Evolutionary conservation across 2,888 invertebrate species (phyloP), one percentile per base, ranked within the genome.

Genomic region (Brachynemurus nebulosus): DNA sequence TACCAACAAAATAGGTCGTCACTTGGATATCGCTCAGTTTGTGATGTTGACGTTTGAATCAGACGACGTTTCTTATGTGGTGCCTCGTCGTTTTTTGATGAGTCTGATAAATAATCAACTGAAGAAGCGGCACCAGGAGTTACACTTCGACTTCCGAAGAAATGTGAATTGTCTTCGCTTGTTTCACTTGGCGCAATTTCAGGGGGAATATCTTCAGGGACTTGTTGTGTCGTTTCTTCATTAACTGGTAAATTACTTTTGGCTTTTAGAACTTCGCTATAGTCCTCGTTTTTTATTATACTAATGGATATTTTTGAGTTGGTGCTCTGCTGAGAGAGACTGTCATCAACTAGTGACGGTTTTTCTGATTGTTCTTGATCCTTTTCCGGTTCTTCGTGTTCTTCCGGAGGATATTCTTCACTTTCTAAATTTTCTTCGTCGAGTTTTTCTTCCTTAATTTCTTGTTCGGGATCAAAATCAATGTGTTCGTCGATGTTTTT

Each of bases 1-100:
- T 44, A 37, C 44, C 44, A 44, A 27, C 44, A 44, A 27, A 44
- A 44, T 27, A 44, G 27, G 7, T 42, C 21, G 11, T 37, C 38
- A 27, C 37, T 37, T 17, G 18, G 37, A 37, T n/a, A 37, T 9
- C 19, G 19, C 20, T 37, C 37, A 3, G 4, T 5, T 16, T 37
- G 37, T 3, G 37, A 18, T 30, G 30, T 30, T 30, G 30, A 30
- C n/a, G 9, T 2, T 12, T 14, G n/a, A 30, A 14, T 11, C 6
- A 30, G 14, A 30, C 30, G 30, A 30, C 30, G 30, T 30, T 30
- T 30, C 14, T 30, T 30, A 30, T 30, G n/a, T 11, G 30, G 30
- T 30, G 14, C 30, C 30, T 30, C 30, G 30, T 30, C 30, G n/a
- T n/a, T 30, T 30, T 30, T 30, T 14, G 30, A 30, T 11, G 30